A percentile compares a stretch with the other conserved stretches of the same genome.
Evolutionary conservation across 2,113 vertebrate genomes (phyloP).

Genomic region (Pedetes capensis): DNA sequence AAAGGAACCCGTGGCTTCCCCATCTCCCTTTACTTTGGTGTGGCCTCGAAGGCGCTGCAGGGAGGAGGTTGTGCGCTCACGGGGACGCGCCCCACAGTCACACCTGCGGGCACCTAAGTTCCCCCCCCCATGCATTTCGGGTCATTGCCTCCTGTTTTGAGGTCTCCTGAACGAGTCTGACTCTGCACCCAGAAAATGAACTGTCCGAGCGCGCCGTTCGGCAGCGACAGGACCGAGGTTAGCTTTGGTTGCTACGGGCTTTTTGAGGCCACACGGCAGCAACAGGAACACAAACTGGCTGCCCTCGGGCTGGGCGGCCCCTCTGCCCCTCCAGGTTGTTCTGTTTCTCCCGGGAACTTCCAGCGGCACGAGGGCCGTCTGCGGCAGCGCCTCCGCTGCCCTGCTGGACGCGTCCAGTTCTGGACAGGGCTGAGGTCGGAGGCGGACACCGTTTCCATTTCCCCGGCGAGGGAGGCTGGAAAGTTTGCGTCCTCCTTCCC

Average conservation of each 20-base stretch:
- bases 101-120: not conserved
- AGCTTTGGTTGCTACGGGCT: not conserved
- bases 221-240: not conserved
- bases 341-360: not conserved
- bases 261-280: not conserved
- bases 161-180: not conserved
- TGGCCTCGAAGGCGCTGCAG: not conserved
- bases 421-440: not conserved
- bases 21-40: not conserved
- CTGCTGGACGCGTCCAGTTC: not conserved
- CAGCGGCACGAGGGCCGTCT: accelerated
- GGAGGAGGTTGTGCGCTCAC: accelerated
- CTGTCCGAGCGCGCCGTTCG: not conserved
- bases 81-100: not conserved
- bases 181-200: not conserved
- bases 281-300: not conserved
- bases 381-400: not conserved
- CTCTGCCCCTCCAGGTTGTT: not conserved
- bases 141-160: not conserved
- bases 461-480: accelerated
- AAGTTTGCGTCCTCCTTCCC: conserved; percentile 1
- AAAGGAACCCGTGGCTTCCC: not conserved
- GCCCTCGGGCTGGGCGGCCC: not conserved
- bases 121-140: not conserved
- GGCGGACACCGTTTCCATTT: not conserved